Percentiles rank a stretch among this genome's conserved stretches.
phyloP scores from a whole-genome alignment of 2,888 invertebrate species.

The Ectemnius lituratus region DNA sequence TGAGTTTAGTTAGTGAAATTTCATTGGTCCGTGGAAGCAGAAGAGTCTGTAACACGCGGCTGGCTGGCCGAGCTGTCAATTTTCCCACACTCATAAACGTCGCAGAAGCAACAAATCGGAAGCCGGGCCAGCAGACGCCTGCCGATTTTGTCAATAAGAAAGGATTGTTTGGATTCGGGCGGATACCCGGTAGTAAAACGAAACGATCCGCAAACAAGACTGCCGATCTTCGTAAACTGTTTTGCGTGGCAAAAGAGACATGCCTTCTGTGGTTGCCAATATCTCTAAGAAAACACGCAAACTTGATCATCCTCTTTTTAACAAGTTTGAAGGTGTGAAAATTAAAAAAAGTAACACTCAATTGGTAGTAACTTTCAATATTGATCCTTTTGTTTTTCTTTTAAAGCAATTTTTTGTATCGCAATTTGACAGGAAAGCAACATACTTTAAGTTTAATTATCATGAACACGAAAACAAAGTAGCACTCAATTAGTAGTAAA shows the following conservation, averaged over 20 bases:
- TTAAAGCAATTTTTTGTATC: too few relatives aligned
- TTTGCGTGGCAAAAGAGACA: slow-evolving; percentile 35
- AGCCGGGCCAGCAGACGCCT: slow-evolving; percentile 36
- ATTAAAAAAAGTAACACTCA: too few relatives aligned
- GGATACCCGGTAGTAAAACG: slow-evolving; percentile 52
- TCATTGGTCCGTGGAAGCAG: slow-evolving; percentile 18
- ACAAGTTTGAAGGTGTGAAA: too few relatives aligned
- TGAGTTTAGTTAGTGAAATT: neutral
- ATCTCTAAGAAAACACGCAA: slow-evolving; percentile 26
- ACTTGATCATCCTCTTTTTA: neutral
- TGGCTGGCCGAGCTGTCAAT: slow-evolving; percentile 29
- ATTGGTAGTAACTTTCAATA: too few relatives aligned
- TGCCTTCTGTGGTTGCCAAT: slow-evolving; percentile 43
- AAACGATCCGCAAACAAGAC: slow-evolving; percentile 52
- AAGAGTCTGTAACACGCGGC: slow-evolving; percentile 23
- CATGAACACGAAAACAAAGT: too few relatives aligned
- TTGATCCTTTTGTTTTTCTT: too few relatives aligned
- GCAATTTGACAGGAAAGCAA: too few relatives aligned
- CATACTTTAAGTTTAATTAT: too few relatives aligned
- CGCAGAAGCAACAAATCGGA: slow-evolving; percentile 48
- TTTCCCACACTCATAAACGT: slow-evolving; percentile 58
- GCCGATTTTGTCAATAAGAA: slow-evolving; percentile 54
- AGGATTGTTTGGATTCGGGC: slow-evolving; percentile 52
- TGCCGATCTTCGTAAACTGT: slow-evolving; percentile 31
- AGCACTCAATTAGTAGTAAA: too few relatives aligned